These are phyloP conservation scores for Callyntrura sp. DNA, from an alignment of 2,888 invertebrate species.

Conservation along the genomic window DNA sequence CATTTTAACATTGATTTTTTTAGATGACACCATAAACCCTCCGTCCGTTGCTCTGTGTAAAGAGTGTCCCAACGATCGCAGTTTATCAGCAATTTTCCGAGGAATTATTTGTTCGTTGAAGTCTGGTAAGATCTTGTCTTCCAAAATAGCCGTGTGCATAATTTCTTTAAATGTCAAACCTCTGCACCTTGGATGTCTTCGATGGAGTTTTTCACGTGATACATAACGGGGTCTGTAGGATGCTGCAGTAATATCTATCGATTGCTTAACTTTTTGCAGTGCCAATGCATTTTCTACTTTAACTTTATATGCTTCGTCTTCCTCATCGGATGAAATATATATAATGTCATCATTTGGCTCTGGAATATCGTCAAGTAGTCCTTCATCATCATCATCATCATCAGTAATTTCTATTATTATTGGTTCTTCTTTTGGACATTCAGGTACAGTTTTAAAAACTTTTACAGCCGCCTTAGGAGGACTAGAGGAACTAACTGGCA, in stretches of 20 bases:
- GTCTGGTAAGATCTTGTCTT: constrained; percentile 72
- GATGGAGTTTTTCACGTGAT: constrained; percentile 36
- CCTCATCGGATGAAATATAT: constrained; percentile 59
- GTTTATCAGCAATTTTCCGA: constrained; percentile 44
- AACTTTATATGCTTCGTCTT: constrained; percentile 60
- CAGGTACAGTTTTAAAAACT: constrained; percentile 35
- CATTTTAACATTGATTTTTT: constrained; percentile 49
- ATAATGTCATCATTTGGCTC: constrained; percentile 42
- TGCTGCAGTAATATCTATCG: constrained; percentile 50
- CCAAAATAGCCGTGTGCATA: constrained; percentile 75
- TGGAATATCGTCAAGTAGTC: constrained; percentile 48
- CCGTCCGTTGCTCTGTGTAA: neutral
- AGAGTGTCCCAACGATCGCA: constrained; percentile 28
- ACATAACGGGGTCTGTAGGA: constrained; percentile 51
- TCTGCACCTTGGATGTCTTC: constrained; percentile 63
- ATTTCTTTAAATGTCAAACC: constrained; percentile 71
- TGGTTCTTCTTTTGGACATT: constrained; percentile 29
- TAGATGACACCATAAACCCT: constrained; percentile 51
- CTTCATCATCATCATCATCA: constrained; percentile 58
- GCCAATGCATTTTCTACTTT: constrained; percentile 53
- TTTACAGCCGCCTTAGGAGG: neutral
- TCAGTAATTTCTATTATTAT: constrained; percentile 51
- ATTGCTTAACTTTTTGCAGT: constrained; percentile 56
- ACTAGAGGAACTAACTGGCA: neutral
- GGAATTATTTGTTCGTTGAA: constrained; percentile 63